Base-by-base conservation (phyloP, 2,113 vertebrate species). In the Brachypteracias leptosomus region DNA sequence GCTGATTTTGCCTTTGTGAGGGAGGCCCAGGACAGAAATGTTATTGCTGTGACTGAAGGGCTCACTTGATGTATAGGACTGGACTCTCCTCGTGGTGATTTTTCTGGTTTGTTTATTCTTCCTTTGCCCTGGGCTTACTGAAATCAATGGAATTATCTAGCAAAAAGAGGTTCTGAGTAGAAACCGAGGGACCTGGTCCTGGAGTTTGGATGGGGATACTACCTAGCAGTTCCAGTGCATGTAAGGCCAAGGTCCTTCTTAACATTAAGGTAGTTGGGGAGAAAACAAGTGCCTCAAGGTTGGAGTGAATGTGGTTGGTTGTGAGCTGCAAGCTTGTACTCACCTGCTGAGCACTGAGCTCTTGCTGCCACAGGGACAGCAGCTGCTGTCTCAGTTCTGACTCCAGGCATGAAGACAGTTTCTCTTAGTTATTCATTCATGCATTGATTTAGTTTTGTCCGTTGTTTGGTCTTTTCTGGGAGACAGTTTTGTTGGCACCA, bases 91-190 rank as follows among this genome's bases (percentile, higher is more conserved):
- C 24, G 6, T 8, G 16, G 46, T 57, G n/a, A 40, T 91, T 63
- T 65, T 70, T 54, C 16, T 54, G 36, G 18, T 76, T 93, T 85
- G 35, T 79, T 91, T 83, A 28, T n/a, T 76, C 29, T 72, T 75
- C 19, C 58, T 81, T 93, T 70, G 67, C 71, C 54, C 58, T 17
- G 0, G 72, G 66, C 74, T 94, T 86, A 31, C 86, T 83, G 88
- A 62, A 92, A 85, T 93, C 49, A 85, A 9, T 62, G 36, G 75
- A 85, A 88, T 94, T 90, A n/a, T 88, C 93, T 54, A 86, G 71
- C 46, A 88, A 58, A 90, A 92, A 49, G 35, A 52, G 17, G 4
- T 79, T 83, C 55, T 66, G 75, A 83, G 63, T 28, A 29, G 59
- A 83, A 86, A 54, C 22, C 1, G 6, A 10, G 28, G 25, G 31